Evolutionary conservation across 2,113 vertebrate genomes (phyloP).

Genomic region (Macquaria ambigua): DNA sequence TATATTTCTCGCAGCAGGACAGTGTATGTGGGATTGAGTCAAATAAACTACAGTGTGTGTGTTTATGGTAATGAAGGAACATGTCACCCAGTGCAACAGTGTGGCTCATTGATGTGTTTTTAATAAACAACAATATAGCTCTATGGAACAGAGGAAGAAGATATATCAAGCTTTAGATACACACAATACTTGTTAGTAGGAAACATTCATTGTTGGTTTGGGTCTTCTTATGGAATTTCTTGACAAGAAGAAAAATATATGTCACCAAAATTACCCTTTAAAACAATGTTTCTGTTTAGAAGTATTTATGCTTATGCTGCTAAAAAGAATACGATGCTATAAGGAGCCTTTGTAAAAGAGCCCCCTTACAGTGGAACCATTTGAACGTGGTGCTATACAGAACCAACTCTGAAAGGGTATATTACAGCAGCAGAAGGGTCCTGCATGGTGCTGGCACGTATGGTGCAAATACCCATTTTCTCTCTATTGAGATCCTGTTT

Average conservation of each 20-base stretch:
- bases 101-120: not conserved
- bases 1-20: not conserved
- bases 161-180: not conserved
- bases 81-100: too few relatives aligned
- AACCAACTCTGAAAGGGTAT: not conserved
- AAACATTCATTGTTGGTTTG: not conserved
- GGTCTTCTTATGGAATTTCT: not conserved
- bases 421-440: conserved; percentile 13
- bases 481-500: conserved; percentile 25
- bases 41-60: too few relatives aligned
- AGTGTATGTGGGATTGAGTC: not conserved
- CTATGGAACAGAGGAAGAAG: not conserved
- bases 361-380: not conserved
- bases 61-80: too few relatives aligned
- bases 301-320: not conserved
- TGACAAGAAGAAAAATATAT: not conserved
- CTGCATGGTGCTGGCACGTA: not conserved
- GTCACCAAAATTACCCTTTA: not conserved
- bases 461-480: conserved; percentile 7
- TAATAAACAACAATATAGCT: not conserved
- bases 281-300: not conserved
- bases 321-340: not conserved
- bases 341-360: not conserved
- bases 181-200: not conserved
- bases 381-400: rapidly evolving